Base-by-base conservation (phyloP, 1,140 invertebrate species). In the Euwallacea fornicatus region DNA sequence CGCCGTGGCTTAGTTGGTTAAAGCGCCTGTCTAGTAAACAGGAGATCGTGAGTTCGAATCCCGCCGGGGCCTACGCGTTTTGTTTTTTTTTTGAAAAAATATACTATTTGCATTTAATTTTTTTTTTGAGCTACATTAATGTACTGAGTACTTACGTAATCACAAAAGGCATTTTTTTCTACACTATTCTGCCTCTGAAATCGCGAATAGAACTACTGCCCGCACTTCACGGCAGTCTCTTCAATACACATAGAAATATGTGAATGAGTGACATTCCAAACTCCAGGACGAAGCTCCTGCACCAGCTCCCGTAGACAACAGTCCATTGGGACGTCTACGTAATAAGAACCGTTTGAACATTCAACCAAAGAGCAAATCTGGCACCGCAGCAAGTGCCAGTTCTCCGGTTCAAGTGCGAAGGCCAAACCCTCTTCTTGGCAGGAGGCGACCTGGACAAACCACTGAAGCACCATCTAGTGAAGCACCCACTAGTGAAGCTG, bases 21-120 rank as follows among this genome's bases (percentile, higher is more conserved):
- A 84, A 85, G 84, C 83, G 83, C 83, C 84, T 85, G 84, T 85
- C 84, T 85, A 85, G 84, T 85, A 85, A 85, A 85, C 84, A 85
- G 84, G 83, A 84, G 83, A 85, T 85, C 84, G 82, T 78, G 84
- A 81, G 84, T 84, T 84, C 84, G 83, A 85, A 84, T 85, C 84
- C 81, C 84, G 79, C 82, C 83, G 83, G 83, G 79, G 84, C 83
- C 83, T 84, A 54, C n/a, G 2, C 2, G 8, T 21, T 56, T 56
- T 2, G 2, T 21, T 56, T 56, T 56, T 56, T 56, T 16, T 16
- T 50, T 6, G 7, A 50, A 3, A 1, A 50, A 50, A 11, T 13
- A 50, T 11, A 50, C 13, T 50, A 50, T 4, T 50, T 50, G 46
- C 46, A 13, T 50, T 50, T 50, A 4, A 4, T 33, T 2, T 33